Percentiles rank a stretch among this genome's conserved stretches.
Conservation (phyloP, 2,888 invertebrate species). For the Philereme transversata region DNA sequence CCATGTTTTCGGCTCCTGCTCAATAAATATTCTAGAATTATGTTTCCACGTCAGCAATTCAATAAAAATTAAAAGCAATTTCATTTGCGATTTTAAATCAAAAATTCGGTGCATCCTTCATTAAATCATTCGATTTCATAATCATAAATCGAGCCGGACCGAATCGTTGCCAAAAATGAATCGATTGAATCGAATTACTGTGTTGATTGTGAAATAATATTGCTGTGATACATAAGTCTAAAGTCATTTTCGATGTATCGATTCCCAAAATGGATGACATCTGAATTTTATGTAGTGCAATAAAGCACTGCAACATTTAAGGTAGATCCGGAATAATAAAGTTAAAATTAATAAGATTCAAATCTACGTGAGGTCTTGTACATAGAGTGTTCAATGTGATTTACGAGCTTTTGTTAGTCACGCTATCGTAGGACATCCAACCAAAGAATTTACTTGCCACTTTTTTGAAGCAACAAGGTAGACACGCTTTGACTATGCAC, state of each 20-base stretch:
- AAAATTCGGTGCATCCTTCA: conserved; percentile 44
- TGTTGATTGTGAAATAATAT: conserved; percentile 32
- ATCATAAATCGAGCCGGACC: conserved; percentile 65
- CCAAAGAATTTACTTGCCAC: no score
- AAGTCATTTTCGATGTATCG: conserved; percentile 20
- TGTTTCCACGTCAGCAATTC: conserved; percentile 21
- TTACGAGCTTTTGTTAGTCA: not conserved
- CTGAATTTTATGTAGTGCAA: conserved; percentile 25
- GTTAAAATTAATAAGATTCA: conserved; percentile 10
- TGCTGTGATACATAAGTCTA: conserved; percentile 26
- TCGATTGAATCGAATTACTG: conserved; percentile 42
- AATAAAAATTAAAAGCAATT: conserved; percentile 34
- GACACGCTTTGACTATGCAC: no score
- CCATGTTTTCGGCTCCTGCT: no score
- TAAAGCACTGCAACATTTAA: conserved; percentile 24
- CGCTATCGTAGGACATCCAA: not conserved
- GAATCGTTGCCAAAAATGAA: conserved; percentile 63
- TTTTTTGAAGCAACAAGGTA: no score
- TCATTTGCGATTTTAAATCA: conserved; percentile 44
- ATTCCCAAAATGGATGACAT: conserved; percentile 27
- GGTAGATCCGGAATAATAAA: conserved; percentile 20
- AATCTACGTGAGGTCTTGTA: conserved; percentile 5
- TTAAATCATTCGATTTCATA: conserved; percentile 55
- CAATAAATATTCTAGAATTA: conserved; percentile 20
- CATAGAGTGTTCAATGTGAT: not conserved